Base-by-base conservation (phyloP, 2,113 vertebrate species). In the Bufo bufo region DNA sequence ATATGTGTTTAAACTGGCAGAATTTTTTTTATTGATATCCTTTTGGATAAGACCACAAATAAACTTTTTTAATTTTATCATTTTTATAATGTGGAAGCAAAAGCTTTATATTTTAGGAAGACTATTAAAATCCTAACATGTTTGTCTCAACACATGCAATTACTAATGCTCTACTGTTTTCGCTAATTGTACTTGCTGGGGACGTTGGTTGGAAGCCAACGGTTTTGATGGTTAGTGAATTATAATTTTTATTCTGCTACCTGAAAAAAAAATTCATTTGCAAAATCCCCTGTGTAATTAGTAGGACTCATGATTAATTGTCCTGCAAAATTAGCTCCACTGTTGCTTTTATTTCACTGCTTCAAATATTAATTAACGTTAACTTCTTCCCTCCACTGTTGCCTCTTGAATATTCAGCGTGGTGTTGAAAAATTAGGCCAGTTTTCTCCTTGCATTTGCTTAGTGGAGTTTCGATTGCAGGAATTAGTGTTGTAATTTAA, bases 361-460 rank as follows among this genome's bases (percentile, higher is more conserved):
- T 96, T 96, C 94, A 96, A 98, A 98, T 99, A 99, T 99, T 99
- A 99, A 99, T 99, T 99, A 98, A 99, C 97, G 97, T 97, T 98
- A 99, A 98, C 96, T 96, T 96, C 94, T 95, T 95, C 95, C 94
- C 96, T 96, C 95, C 94, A 94, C 93, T 95, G 94, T 93, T 93
- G 92, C 96, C 96, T 96, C 96, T 97, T 98, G 97, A 98, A 99
- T 99, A 98, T 98, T 99, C 97, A 98, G 96, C 90, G 14, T 92
- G 93, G 93, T 93, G 95, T 96, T 98, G 96, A 99, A 97, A 97
- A 98, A 98, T 97, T 95, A 96, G 92, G 93, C 90, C 89, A 90
- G 94, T 93, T 91, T 95, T 95, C 93, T 92, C 93, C 94, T 94
- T 93, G 92, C 94, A 95, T 96, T 96, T 94, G 93, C 92, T 93